Conservation (phyloP, 2,797 vertebrate species). For the Australoheros facetus region DNA sequence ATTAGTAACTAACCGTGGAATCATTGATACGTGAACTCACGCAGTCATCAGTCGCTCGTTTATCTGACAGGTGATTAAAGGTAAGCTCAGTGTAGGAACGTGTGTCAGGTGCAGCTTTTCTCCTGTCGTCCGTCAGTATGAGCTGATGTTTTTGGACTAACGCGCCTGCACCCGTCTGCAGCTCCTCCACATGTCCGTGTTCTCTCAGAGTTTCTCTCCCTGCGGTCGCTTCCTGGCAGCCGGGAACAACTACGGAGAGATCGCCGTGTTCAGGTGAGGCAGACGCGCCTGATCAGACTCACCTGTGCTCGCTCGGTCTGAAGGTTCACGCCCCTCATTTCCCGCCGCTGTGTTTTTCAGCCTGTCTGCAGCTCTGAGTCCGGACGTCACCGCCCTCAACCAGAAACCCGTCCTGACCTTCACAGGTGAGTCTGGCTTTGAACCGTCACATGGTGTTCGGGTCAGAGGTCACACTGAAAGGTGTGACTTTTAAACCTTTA, state of each 20-base stretch:
- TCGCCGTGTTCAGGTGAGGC: constrained; percentile 89
- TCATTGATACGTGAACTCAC: no score
- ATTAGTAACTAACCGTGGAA: no score
- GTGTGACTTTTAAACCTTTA: no score
- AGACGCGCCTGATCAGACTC: background rate
- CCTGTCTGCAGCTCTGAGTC: constrained; percentile 87
- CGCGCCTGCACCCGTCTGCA: constrained; percentile 47
- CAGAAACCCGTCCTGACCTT: constrained; percentile 86
- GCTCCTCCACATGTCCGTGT: constrained; percentile 90
- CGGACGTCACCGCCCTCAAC: constrained; percentile 83
- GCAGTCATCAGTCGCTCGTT: no score
- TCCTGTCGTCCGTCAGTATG: background rate
- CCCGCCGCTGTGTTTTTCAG: constrained; percentile 60
- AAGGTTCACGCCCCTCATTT: background rate
- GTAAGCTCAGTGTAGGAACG: background rate
- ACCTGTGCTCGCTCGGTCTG: background rate
- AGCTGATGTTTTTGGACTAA: background rate
- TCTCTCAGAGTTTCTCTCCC: constrained; percentile 89
- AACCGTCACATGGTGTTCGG: background rate
- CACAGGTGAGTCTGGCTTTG: constrained; percentile 74
- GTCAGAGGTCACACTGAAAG: background rate
- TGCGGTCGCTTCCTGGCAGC: constrained; percentile 89
- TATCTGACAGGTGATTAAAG: background rate
- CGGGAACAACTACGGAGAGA: constrained; percentile 90
- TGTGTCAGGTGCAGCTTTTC: background rate